These are phyloP conservation scores for Amphibalanus amphitrite DNA, from an alignment of 1,140 invertebrate species.

Conservation along the genomic window DNA sequence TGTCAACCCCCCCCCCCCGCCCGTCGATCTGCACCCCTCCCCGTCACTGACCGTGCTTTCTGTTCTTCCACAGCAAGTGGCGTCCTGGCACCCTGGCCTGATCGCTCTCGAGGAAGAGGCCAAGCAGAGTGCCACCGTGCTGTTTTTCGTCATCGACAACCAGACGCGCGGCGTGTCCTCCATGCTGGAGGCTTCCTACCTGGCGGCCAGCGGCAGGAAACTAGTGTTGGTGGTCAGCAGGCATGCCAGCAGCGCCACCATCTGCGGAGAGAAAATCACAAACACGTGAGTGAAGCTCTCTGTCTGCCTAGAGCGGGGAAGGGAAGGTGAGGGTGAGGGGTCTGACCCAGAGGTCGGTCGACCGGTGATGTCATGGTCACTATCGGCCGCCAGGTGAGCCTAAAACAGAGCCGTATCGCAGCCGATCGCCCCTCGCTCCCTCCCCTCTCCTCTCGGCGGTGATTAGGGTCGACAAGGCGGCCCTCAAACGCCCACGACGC, in stretches of 20 bases:
- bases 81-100: constrained; percentile 82
- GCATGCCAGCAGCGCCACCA: constrained; percentile 38
- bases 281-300: not conserved
- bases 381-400: too few relatives aligned
- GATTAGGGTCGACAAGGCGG: too few relatives aligned
- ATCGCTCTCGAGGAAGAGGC: constrained; percentile 83
- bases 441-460: too few relatives aligned
- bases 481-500: too few relatives aligned
- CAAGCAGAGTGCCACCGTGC: constrained; percentile 69
- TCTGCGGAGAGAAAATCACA: constrained; percentile 53
- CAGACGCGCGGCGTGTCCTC: constrained; percentile 80
- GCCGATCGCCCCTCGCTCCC: too few relatives aligned
- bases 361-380: not conserved
- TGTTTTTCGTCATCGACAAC: constrained; percentile 88
- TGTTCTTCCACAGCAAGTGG: constrained; percentile 57
- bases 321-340: too few relatives aligned
- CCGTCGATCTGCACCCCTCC: too few relatives aligned
- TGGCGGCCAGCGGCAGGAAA: constrained; percentile 53
- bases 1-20: too few relatives aligned
- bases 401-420: too few relatives aligned
- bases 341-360: too few relatives aligned
- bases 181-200: constrained; percentile 77
- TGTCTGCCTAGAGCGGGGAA: too few relatives aligned
- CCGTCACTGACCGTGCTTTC: too few relatives aligned
- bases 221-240: constrained; percentile 60